These are phyloP conservation scores for Zeugodacus cucurbitae DNA, from an alignment of 1,140 invertebrate species.

Conservation along the genomic window DNA sequence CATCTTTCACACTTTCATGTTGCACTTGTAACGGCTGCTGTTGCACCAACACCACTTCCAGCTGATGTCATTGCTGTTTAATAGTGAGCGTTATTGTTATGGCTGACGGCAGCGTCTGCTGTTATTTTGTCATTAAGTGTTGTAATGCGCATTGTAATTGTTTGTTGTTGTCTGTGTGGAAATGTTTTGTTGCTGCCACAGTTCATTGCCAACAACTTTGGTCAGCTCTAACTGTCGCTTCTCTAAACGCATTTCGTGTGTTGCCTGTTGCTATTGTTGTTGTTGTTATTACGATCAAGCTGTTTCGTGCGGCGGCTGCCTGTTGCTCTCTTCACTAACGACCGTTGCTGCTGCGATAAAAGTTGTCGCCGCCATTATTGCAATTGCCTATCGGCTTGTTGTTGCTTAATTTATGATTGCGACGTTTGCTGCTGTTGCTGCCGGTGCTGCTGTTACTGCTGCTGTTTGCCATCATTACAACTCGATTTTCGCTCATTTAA, in stretches of 20 bases:
- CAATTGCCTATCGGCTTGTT: neutral
- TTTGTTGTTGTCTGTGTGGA: neutral
- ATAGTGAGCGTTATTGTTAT: conserved; percentile 7
- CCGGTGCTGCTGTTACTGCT: neutral
- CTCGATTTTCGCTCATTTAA: conserved; percentile 36
- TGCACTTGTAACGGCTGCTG: neutral
- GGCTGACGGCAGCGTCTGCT: neutral
- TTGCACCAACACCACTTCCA: neutral
- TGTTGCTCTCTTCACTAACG: neutral
- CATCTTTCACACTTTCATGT: neutral
- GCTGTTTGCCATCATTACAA: neutral
- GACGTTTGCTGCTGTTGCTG: neutral
- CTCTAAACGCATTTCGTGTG: neutral
- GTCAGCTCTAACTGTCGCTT: neutral
- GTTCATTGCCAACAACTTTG: neutral
- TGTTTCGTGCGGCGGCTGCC: neutral
- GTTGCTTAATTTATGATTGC: neutral
- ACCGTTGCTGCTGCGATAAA: neutral
- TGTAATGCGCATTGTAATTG: conserved; percentile 29
- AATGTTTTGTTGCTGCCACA: neutral
- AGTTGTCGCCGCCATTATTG: neutral
- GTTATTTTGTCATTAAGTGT: neutral
- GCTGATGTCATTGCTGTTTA: neutral
- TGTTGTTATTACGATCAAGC: neutral
- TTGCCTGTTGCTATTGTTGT: neutral